Conservation (phyloP, 1,140 invertebrate genomes). For the Rhopalosiphum maidis region DNA sequence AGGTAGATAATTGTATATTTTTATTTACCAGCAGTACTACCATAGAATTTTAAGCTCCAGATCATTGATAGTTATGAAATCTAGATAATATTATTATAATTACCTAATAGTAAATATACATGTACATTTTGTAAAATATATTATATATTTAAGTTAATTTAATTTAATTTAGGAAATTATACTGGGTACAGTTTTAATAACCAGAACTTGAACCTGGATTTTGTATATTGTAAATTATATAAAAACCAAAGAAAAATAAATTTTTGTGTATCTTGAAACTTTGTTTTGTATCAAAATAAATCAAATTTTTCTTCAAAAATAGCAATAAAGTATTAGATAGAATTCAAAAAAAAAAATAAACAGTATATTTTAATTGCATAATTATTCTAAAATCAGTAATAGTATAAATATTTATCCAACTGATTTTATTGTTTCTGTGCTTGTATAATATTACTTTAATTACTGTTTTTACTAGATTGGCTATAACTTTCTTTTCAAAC, state of each 20-base stretch:
- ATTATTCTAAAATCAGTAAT: too few relatives aligned
- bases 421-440: too few relatives aligned
- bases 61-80: not conserved
- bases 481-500: not conserved
- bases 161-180: constrained; percentile 2
- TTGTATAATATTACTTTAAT: not conserved
- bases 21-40: not conserved
- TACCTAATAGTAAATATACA: not conserved
- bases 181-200: not conserved
- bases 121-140: constrained; percentile 23
- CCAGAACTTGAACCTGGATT: not conserved
- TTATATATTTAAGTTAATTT: not conserved
- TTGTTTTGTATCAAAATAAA: constrained; percentile 2
- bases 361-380: not conserved
- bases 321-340: not conserved
- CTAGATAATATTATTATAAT: not conserved
- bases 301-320: not conserved
- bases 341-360: not conserved
- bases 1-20: not conserved
- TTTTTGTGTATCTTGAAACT: not conserved
- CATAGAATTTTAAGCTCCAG: not conserved
- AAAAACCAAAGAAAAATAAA: constrained; percentile 36
- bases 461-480: not conserved
- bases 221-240: constrained; percentile 12
- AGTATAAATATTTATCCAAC: too few relatives aligned